Evolutionary conservation across 2,113 vertebrate species (phyloP).

Genomic region (Macaca mulatta): DNA sequence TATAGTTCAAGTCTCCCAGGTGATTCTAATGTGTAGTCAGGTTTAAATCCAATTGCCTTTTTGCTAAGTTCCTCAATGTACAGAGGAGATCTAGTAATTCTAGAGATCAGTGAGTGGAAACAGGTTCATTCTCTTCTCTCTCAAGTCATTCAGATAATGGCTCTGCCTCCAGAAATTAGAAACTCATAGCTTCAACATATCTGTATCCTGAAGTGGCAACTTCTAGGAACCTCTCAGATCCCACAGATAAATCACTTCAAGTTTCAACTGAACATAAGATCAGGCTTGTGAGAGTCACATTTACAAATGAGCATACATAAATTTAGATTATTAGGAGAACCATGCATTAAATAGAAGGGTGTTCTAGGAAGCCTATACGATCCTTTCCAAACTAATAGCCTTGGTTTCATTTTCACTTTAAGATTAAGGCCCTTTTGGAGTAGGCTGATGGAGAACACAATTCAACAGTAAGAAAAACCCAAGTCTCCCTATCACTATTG

Average conservation of each 20-base stretch:
- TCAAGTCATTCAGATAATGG: background rate
- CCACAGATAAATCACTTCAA: background rate
- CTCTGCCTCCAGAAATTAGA: background rate
- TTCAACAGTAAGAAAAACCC: background rate
- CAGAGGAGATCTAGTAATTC: background rate
- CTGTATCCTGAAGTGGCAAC: background rate
- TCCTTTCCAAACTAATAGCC: background rate
- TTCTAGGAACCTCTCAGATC: background rate
- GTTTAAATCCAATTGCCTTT: background rate
- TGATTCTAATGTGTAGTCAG: background rate
- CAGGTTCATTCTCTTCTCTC: background rate
- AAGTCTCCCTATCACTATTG: background rate
- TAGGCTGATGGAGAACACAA: background rate
- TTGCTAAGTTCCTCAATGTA: background rate
- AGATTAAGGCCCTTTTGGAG: background rate
- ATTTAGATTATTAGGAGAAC: background rate
- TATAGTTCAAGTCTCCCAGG: background rate
- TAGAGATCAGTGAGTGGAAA: background rate
- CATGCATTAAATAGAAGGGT: background rate
- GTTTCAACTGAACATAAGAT: background rate
- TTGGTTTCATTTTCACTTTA: conserved; percentile 28
- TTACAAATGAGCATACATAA: background rate
- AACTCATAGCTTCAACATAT: background rate
- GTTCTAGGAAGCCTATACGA: background rate
- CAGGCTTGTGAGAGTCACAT: background rate